Percentiles rank a stretch among this genome's conserved stretches.
Conservation (phyloP, 2,888 invertebrate species). For the Zonitis immaculata region DNA sequence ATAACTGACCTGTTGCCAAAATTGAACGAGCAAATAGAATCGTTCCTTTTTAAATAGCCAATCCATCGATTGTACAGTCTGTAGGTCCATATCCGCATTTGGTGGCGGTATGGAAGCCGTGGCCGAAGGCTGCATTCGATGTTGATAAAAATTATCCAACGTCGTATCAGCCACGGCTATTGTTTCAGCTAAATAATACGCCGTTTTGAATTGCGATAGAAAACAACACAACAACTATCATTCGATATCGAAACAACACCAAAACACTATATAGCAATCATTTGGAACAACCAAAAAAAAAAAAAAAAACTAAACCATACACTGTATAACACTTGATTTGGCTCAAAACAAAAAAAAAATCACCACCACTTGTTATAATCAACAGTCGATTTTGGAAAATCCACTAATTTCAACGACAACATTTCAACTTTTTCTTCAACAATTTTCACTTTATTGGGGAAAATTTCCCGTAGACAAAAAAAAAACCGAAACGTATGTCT, state of each 20-base stretch:
- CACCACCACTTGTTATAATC: no score
- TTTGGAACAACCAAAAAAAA: no score
- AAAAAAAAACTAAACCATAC: not conserved
- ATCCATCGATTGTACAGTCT: conserved; percentile 94
- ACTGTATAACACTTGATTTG: not conserved
- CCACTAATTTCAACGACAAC: no score
- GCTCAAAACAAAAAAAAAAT: no score
- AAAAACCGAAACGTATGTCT: not conserved
- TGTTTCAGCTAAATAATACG: conserved; percentile 31
- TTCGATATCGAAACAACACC: conserved; percentile 16
- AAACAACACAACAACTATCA: no score
- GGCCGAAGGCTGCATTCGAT: conserved; percentile 72
- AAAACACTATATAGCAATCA: conserved; percentile 8
- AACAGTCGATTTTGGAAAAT: not conserved
- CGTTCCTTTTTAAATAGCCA: conserved; percentile 95
- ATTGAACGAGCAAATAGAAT: conserved; percentile 89
- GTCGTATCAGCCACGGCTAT: conserved; percentile 39
- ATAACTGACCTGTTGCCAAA: conserved; percentile 96
- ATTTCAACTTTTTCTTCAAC: no score
- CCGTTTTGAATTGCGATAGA: no score
- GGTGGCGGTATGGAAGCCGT: conserved; percentile 52
- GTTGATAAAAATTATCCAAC: conserved; percentile 27
- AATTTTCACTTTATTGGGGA: no score
- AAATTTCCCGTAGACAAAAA: no score
- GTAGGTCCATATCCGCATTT: conserved; percentile 84